phyloP scores from a whole-genome alignment of 2,888 invertebrate genomes.

The Trissoscelio sp. region DNA sequence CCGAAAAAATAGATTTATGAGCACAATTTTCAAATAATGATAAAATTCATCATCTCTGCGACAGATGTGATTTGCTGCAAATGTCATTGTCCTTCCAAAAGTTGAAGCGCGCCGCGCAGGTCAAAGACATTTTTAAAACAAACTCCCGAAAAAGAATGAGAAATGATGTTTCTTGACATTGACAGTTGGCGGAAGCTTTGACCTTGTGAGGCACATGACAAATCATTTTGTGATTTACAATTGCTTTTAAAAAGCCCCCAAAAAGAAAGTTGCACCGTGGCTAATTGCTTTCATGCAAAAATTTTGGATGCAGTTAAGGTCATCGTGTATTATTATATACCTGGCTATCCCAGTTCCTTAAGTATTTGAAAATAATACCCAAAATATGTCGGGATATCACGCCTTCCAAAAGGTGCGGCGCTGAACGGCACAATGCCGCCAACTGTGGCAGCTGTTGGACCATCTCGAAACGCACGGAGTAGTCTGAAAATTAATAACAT shows the following conservation, averaged over 20 bases:
- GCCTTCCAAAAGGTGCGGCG: conserved; percentile 83
- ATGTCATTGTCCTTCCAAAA: conserved; percentile 33
- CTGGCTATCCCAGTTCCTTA: conserved; percentile 86
- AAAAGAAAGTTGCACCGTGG: conserved; percentile 35
- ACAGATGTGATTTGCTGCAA: conserved; percentile 32
- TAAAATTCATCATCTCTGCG: conserved; percentile 26
- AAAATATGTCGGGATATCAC: conserved; percentile 85
- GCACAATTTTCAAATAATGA: conserved; percentile 17
- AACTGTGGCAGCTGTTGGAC: conserved; percentile 88
- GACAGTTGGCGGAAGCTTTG: conserved; percentile 27
- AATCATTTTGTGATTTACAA: conserved; percentile 50
- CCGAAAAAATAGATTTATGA: conserved; percentile 36
- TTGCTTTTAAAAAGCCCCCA: conserved; percentile 21
- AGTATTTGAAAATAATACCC: conserved; percentile 86
- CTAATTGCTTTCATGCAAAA: conserved; percentile 31
- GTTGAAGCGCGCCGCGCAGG: neutral
- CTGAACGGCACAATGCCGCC: conserved; percentile 86
- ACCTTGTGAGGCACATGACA: conserved; percentile 24
- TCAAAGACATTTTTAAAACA: conserved; percentile 39
- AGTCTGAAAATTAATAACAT: conserved; percentile 86
- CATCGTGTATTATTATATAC: conserved; percentile 82
- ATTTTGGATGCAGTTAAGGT: neutral
- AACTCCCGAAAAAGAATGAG: conserved; percentile 37
- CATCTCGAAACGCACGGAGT: conserved; percentile 86
- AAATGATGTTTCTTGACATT: conserved; percentile 36